Conservation (phyloP, 64 coral and sea anemone genomes). For the Actinia tenebrosa region DNA sequence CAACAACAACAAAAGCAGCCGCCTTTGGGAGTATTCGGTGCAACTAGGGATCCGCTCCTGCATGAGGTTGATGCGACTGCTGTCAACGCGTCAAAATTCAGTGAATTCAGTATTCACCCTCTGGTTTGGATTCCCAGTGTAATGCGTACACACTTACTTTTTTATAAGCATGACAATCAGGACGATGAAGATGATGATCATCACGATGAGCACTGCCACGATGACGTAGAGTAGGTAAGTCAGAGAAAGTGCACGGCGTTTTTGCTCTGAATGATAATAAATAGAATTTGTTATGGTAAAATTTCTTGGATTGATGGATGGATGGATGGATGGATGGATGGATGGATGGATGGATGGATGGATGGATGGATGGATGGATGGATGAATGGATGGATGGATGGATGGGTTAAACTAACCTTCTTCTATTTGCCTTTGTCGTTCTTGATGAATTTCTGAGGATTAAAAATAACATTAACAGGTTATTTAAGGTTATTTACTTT, state of each 20-base stretch:
- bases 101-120: too few species aligned
- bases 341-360: too few species aligned
- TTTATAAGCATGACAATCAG: background rate
- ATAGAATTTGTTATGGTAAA: background rate
- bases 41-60: too few species aligned
- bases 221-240: background rate
- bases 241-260: background rate
- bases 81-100: too few species aligned
- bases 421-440: background rate
- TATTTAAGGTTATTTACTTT: too few species aligned
- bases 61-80: too few species aligned
- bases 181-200: slow-evolving; percentile 1
- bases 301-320: too few species aligned
- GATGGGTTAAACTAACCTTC: background rate
- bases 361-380: too few species aligned
- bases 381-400: too few species aligned
- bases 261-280: background rate
- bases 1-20: too few species aligned
- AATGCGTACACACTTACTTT: background rate
- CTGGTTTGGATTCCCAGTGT: background rate
- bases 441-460: background rate
- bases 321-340: too few species aligned
- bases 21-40: too few species aligned
- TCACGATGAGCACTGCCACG: background rate
- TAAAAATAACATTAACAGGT: background rate